Evolutionary conservation across 2,113 vertebrate genomes (phyloP), one percentile per base, ranked within the genome.

Genomic region (Typhlomys cinereus): DNA sequence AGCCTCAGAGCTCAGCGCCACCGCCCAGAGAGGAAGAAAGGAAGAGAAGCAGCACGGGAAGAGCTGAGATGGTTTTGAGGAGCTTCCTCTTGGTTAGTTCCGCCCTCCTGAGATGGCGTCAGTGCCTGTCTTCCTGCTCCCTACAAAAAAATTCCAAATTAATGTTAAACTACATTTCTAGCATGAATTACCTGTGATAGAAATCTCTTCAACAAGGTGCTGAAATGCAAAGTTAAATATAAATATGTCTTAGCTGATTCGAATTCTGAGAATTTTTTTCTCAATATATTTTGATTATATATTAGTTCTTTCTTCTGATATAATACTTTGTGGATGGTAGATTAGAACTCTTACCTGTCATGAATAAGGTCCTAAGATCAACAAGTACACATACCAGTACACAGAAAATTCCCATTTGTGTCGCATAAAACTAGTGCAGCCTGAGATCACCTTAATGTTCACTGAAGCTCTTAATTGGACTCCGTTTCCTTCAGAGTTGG

Each of bases 381-480:
- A 31, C 12, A 36, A 48, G n/a, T n/a, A n/a, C n/a, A n/a, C n/a
- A n/a, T n/a, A 31, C 59, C 29, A 25, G 10, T 6, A 44, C 14
- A 39, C 12, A 50, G 14, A 57, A 52, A 8, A 29, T 13, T 20
- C 41, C 3, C 54, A 21, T 64, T 3, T 46, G 17, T 34, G 18
- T 46, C 5, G 14, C 46, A 48, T 36, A 14, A 34, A 85, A 15
- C 54, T 34, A 95, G 59, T 79, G 59, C 11, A 88, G 5, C 50
- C 21, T 93, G 90, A 71, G 90, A 78, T 76, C 85, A 62, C 25
- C 85, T 91, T 92, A 46, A 64, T 73, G 79, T 94, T 85, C 39
- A 88, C 48, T 70, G 34, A n/a, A n/a, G 79, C 18, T 83, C 5
- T 88, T 66, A 82, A 66, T 92, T 17, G 2, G 64, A 5, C 48